A percentile compares a stretch with the other conserved stretches of the same genome.
Conservation (phyloP, 35 echinoderm and acorn worm species). For the Anneissia japonica region DNA sequence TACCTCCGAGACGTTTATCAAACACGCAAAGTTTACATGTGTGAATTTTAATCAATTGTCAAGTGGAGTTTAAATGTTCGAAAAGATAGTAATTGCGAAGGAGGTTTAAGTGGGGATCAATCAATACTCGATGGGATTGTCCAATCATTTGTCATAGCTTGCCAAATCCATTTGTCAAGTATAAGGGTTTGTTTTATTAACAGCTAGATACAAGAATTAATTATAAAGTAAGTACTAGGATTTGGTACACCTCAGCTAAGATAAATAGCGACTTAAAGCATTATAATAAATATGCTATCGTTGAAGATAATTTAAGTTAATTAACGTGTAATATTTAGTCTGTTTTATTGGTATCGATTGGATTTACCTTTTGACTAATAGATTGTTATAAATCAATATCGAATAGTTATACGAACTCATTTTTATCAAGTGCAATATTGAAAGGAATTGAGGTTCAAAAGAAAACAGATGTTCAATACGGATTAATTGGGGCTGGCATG, state of each 20-base stretch:
- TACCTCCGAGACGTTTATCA: not conserved
- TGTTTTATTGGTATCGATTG: too few species aligned
- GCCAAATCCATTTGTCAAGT: not conserved
- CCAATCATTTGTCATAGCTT: not conserved
- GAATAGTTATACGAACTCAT: too few species aligned
- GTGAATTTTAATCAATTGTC: constrained; percentile 2
- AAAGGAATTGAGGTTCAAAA: too few species aligned
- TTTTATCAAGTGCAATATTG: too few species aligned
- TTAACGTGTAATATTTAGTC: too few species aligned
- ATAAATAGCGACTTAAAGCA: not conserved
- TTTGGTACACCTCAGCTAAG: not conserved
- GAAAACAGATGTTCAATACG: too few species aligned
- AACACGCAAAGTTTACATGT: not conserved
- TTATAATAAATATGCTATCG: too few species aligned
- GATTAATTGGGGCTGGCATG: too few species aligned
- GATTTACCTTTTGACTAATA: too few species aligned
- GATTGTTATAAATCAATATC: too few species aligned
- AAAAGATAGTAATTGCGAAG: not conserved
- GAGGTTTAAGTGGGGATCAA: not conserved
- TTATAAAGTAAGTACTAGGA: not conserved
- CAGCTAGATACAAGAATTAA: not conserved
- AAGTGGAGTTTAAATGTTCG: not conserved
- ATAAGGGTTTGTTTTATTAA: not conserved
- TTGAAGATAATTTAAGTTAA: too few species aligned
- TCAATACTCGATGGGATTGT: not conserved